Evolutionary conservation across 2,113 vertebrate species (phyloP), one percentile per base, ranked within the genome.

Genomic region (Cairina moschata): DNA sequence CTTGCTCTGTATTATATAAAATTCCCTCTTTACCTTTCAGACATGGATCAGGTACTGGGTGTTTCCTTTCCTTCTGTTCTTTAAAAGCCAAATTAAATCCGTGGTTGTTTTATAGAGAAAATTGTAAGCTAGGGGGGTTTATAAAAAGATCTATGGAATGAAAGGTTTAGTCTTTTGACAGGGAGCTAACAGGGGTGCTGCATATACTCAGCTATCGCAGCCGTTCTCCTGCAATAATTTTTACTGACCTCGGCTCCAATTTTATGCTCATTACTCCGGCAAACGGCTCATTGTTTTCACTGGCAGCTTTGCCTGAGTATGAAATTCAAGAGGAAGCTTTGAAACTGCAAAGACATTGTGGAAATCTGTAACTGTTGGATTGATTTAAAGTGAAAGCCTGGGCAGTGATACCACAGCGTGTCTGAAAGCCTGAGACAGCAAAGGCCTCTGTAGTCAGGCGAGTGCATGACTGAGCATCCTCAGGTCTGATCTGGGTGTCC

Each of bases 41-140:
- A 83, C 17, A 6, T 80, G 74, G 85, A 92, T 91, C 86, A 93
- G 90, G 73, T 89, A 67, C 0, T 0, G 23, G 80, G 88, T 88
- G 66, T 96, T 96, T 95, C 86, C 63, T 95, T 76, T 77, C 60
- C 87, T 88, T 96, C 83, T 90, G 86, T 92, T 93, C 83, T 82
- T 80, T 83, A 91, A 95, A 89, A 86, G 67, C 50, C 76, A 91
- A 74, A 87, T 89, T 93, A 93, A 96, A 95, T 76, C 88, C 21
- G 0, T 52, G 36, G 52, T 68, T 90, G 89, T 86, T 97, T 96
- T 95, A 92, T 40, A 65, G 87, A 96, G 82, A 87, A 94, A 96
- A 90, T 52, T 28, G 34, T 69, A 92, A 88, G 88, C 84, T 86
- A 34, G 40, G 7, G 32, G 66, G 83, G 62, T 86, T 93, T 90